phyloP scores from a whole-genome alignment of 2,797 vertebrate species.

The Vespertilio murinus region DNA sequence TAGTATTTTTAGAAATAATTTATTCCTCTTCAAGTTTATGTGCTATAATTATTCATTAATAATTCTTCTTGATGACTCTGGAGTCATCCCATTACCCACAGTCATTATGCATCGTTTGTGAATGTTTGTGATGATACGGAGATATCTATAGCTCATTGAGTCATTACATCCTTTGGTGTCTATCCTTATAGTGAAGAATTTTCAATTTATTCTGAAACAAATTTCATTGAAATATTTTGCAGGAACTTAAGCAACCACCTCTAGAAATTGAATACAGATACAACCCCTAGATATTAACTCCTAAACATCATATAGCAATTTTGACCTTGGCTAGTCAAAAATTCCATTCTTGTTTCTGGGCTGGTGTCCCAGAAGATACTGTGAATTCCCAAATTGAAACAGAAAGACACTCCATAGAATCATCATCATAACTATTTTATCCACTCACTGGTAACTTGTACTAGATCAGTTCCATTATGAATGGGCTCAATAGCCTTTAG shows the following conservation, averaged over 20 bases:
- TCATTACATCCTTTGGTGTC: background rate
- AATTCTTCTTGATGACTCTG: conserved; percentile 52
- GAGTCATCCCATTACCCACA: conserved; percentile 52
- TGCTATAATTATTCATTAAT: conserved; percentile 66
- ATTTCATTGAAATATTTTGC: background rate
- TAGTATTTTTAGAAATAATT: conserved; percentile 65
- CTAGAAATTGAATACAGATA: background rate
- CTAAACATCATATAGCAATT: background rate
- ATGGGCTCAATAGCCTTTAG: background rate
- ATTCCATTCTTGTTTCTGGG: background rate
- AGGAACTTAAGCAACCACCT: background rate
- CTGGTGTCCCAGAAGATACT: background rate
- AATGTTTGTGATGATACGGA: conserved; percentile 30
- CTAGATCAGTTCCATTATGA: background rate
- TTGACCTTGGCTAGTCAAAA: background rate
- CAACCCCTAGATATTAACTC: background rate
- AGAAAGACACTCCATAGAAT: background rate
- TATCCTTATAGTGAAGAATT: conserved; percentile 15
- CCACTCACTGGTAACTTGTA: background rate
- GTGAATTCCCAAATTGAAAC: background rate
- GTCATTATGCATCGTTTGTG: conserved; percentile 10
- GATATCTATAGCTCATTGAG: conserved; percentile 9
- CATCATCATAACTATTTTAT: background rate
- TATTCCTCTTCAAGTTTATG: conserved; percentile 60
- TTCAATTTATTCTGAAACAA: conserved; percentile 8